A percentile compares a stretch with the other conserved stretches of the same genome.
Evolutionary conservation across 2,113 vertebrate species (phyloP).

Genomic region (Bos javanicus): DNA sequence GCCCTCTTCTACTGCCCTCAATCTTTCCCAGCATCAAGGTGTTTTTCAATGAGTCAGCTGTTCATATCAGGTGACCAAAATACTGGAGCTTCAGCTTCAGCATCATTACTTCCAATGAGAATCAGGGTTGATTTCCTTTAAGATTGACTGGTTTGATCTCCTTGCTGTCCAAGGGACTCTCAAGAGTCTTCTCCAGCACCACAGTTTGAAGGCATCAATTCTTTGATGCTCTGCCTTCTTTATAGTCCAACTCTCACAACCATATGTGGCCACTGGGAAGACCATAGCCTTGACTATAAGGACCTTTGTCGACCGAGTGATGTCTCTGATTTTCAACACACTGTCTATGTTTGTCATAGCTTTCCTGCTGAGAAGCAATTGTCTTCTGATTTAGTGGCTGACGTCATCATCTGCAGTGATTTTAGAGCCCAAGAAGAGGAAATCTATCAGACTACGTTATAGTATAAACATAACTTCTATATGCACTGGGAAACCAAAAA

Average conservation of each 20-base stretch:
- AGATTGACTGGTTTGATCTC: neutral
- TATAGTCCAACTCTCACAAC: neutral
- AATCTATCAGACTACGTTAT: neutral
- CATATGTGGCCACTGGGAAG: neutral
- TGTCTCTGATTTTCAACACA: neutral
- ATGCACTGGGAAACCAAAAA: neutral
- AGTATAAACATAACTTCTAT: neutral
- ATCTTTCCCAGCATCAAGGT: neutral
- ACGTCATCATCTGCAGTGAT: neutral
- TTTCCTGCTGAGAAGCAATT: neutral
- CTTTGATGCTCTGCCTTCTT: neutral
- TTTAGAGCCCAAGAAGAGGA: neutral
- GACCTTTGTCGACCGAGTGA: neutral
- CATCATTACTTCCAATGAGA: neutral
- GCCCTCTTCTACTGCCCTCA: neutral
- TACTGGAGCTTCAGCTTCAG: neutral
- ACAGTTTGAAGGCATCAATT: neutral
- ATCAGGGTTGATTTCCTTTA: neutral
- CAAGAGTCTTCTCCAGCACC: neutral
- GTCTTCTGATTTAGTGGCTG: neutral
- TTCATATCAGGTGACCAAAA: neutral
- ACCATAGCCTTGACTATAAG: neutral
- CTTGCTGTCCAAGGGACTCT: neutral
- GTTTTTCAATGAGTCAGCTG: neutral
- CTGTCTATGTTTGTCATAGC: neutral